Evolutionary conservation across 2,113 vertebrate species (phyloP), one percentile per base, ranked within the genome.

Genomic region (Nannobrachium achirus): DNA sequence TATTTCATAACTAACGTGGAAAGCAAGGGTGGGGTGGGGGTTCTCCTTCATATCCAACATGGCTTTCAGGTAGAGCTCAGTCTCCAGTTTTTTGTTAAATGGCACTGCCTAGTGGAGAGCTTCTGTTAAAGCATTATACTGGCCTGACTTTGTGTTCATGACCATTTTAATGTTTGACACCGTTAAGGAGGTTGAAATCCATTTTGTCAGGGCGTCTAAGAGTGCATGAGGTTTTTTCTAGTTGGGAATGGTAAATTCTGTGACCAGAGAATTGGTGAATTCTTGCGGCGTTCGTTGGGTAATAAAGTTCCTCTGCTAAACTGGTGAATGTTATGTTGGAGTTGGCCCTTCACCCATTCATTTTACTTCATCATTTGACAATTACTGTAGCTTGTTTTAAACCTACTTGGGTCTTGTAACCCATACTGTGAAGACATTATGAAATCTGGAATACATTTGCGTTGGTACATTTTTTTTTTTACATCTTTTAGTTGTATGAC

Each of bases 31-130:
- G n/a, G n/a, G n/a, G n/a, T n/a, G n/a, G n/a, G n/a, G n/a, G n/a
- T n/a, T n/a, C n/a, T 33, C 46, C 20, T 61, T 48, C 15, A n/a
- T 40, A 20, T 18, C 10, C n/a, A 8, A 64, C 41, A 40, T 46
- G 1, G 19, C n/a, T 55, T 20, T 75, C 8, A 14, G 56, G 20
- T 57, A 40, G 40, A 50, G 50, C 40, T n/a, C 16, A 59, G 49
- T 62, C 46, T 67, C 13, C 56, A 45, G 82, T 85, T 85, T 83
- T 73, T 49, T 49, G 61, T 50, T 73, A 60, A 67, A 79, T 86
- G 73, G 84, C 85, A 48, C 86, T 19, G 52, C 77, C 85, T 90
- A 78, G 83, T 86, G 87, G 87, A 63, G 60, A 69, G 52, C 38
- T 16, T 63, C 61, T 2, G 15, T 65, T 58, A 51, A 63, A 65